Evolutionary conservation across 1,140 invertebrate genomes (phyloP), one percentile per base, ranked within the genome.

Genomic region (Ceratina australensis): DNA sequence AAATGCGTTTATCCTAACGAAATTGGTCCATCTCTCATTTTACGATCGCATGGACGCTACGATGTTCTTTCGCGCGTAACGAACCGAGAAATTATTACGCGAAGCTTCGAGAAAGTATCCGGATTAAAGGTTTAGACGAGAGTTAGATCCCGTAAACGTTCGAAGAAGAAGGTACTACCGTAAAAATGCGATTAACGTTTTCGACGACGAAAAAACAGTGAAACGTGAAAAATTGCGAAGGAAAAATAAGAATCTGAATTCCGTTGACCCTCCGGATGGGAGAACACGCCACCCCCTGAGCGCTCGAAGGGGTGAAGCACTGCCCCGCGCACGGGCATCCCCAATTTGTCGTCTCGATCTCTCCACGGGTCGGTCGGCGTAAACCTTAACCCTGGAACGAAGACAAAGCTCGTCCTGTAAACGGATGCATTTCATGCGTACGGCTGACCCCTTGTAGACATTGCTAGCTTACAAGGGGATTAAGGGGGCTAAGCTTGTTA

Each of bases 371-470:
- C 61, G 54, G 78, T 83, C 81, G 81, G 75, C 81, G 80, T 72
- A 77, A 79, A 80, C 74, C 80, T 82, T 85, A 82, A 84, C 80
- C 72, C 82, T 76, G 77, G 68, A 61, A 68, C 75, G 79, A 84
- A 85, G 80, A 85, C 84, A 82, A 85, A 85, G 84, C 80, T 82
- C 57, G 79, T 63, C 65, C 75, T 73, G 86, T 88, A 92, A 92
- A 91, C 88, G 90, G 88, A 92, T 92, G 90, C 89, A 90, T 92
- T 92, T 92, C 87, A 88, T 90, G 88, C 90, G 90, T 91, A 89
- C 91, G 89, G 90, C 89, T 92, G 91, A 92, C 91, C 92, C 92
- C 90, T 92, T 92, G 92, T 92, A 92, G 92, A 92, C 92, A 92
- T 92, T 90, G 88, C 86, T 83, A 89, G 92, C 89, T 92, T 92